Base-by-base conservation (phyloP, 2,888 invertebrate species). In the Drosophila pseudotakahashii region DNA sequence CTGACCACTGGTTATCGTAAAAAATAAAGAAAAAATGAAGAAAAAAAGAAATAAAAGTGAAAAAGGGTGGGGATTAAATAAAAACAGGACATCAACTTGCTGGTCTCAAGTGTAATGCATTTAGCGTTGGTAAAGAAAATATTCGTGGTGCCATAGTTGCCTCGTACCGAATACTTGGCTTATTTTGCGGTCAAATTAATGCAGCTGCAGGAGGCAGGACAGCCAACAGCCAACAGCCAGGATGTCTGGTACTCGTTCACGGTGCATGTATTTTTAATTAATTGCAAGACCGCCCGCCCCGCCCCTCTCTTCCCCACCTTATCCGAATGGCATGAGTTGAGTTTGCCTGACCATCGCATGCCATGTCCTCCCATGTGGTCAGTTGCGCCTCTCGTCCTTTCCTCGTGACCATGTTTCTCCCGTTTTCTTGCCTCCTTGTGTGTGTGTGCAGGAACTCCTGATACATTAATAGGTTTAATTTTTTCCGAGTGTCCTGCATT, bases 261-360 rank as follows among this genome's bases (percentile, higher is more conserved):
- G 81, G 73, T 82, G 80, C 84, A 86, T 86, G 88, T 78, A 86
- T 88, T 86, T 86, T 88, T 86, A 86, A 88, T 86, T 86, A 88
- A 86, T 85, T 83, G 88, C 84, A 78, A 76, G 82, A 73, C 70
- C 48, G 58, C 67, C 70, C 48, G 58, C 67, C 67, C 70, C 48
- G 58, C 67, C 36, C 54, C 67, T 50, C 44, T 50, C 7, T 2
- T 30, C 2, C 30, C 1, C 13, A 6, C 34, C 42, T 16, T 48
- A 26, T 7, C 34, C 10, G 42, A 37, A 37, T 53, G n/a, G 34
- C 45, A 53, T 32, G 37, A 52, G 63, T 62, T 45, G 45, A 39
- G 51, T 45, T 62, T 23, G 37, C 45, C 47, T 26, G 37, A 32
- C 71, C 71, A 52, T 57, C 13, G 63, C 70, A 54, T 52, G 51